Percentiles rank a stretch among this genome's conserved stretches.
phyloP scores from a whole-genome alignment of 2,797 vertebrate species.

The Paguma larvata region DNA sequence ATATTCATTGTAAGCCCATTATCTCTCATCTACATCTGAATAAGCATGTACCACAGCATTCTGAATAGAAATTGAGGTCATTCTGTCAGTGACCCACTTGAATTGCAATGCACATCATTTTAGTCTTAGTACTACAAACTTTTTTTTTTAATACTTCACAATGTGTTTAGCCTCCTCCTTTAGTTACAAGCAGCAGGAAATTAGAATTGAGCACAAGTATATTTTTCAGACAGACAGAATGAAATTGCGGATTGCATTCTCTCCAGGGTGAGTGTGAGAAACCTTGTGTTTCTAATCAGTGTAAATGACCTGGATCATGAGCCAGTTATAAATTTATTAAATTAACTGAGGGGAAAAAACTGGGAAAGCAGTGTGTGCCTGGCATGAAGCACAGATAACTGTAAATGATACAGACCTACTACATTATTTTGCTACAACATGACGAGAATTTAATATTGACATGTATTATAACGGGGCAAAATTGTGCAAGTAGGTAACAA shows the following conservation, averaged over 20 bases:
- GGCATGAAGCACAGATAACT: not conserved
- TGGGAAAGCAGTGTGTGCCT: not conserved
- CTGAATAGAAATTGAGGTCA: slow-evolving; percentile 74
- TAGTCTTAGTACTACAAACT: slow-evolving; percentile 40
- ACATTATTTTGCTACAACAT: not conserved
- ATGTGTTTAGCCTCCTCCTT: slow-evolving; percentile 35
- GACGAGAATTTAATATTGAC: not conserved
- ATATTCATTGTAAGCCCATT: slow-evolving; percentile 27
- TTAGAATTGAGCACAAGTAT: slow-evolving; percentile 53
- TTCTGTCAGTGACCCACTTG: slow-evolving; percentile 45
- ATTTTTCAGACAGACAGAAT: slow-evolving; percentile 50
- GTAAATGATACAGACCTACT: not conserved
- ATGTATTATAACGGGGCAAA: not conserved
- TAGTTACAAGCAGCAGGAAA: slow-evolving; percentile 43
- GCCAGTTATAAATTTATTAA: slow-evolving; percentile 12
- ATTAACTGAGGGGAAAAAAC: not conserved
- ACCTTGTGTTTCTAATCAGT: slow-evolving; percentile 14
- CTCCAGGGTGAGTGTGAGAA: slow-evolving; percentile 1
- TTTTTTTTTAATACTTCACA: slow-evolving; percentile 14
- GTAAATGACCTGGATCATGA: slow-evolving; percentile 28
- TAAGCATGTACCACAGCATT: not conserved
- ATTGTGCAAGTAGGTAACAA: not conserved
- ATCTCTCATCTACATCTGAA: slow-evolving; percentile 66
- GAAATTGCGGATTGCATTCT: slow-evolving; percentile 14
- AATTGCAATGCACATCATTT: slow-evolving; percentile 64